Evolutionary conservation across 2,888 invertebrate species (phyloP).

Genomic region (Leptinotarsa haldemani): DNA sequence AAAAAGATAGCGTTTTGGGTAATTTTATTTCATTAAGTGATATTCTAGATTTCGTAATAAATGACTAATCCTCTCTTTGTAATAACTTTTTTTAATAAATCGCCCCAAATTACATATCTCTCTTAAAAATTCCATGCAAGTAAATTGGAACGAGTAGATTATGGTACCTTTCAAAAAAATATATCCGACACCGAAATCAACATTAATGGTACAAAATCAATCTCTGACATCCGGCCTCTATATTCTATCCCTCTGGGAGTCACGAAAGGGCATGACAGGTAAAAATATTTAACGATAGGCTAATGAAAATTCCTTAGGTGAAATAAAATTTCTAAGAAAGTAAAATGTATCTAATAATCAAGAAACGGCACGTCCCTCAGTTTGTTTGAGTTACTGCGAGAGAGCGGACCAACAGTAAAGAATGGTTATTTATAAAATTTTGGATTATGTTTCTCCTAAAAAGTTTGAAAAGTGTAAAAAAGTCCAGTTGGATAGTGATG

Average conservation of each 20-base stretch:
- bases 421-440: constrained; percentile 22
- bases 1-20: too few species aligned
- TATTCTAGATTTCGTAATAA: not conserved
- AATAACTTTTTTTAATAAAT: constrained; percentile 5
- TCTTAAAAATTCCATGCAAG: not conserved
- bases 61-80: constrained; percentile 7
- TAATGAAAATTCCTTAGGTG: constrained; percentile 45
- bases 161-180: not conserved
- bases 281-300: constrained; percentile 38
- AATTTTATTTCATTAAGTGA: not conserved
- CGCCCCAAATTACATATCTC: constrained; percentile 1
- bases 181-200: constrained; percentile 8
- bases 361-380: constrained; percentile 22
- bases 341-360: constrained; percentile 7
- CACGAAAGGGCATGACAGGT: constrained; percentile 38
- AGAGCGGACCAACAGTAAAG: not conserved
- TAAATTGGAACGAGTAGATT: constrained; percentile 13
- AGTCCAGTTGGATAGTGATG: constrained; percentile 1
- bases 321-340: constrained; percentile 31
- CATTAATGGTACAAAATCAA: constrained; percentile 29
- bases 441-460: constrained; percentile 23
- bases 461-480: constrained; percentile 28
- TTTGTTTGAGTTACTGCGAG: constrained; percentile 13
- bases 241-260: constrained; percentile 27
- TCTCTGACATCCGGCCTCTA: constrained; percentile 39